Evolutionary conservation across 1,140 invertebrate genomes (phyloP), one percentile per base, ranked within the genome.

Genomic region (Tetragnatha versicolor): DNA sequence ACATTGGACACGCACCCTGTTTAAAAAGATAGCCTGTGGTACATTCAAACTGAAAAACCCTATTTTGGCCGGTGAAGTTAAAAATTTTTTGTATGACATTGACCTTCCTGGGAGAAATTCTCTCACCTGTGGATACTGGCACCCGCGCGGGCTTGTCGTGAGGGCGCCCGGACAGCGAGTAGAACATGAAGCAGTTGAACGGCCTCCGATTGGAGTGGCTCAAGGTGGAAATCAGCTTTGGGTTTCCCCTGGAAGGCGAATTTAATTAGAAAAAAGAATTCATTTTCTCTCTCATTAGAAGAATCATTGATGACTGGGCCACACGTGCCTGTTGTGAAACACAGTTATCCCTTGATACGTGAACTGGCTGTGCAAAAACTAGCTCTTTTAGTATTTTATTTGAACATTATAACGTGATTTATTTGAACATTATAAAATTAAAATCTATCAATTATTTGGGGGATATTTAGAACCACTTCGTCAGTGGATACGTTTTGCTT

Each of bases 131-230:
- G 20, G 75, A 77, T 22, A 29, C 37, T 20, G 75, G 75, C 29
- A 68, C 51, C 7, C 1, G 17, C 4, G 3, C 10, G 6, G 75
- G 75, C 12, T 9, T 22, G 29, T 27, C 63, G 12, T 55, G 20
- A 3, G 75, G 61, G 27, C 53, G 60, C 9, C 45, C 75, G 17
- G 51, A 55, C 27, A 77, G 47, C 5, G 75, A 77, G 3, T 66
- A 66, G 10, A 77, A 55, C 63, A 68, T 39, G 35, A 45, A 77
- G 22, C 75, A 77, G n/a, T 77, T 77, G 29, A 77, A 77, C 3
- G 75, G 61, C 12, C 49, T 31, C 9, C 25, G 39, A 6, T 66
- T 33, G 14, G 75, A 77, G 17, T 66, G 63, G 27, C 75, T 77
- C n/a, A 66, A 55, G 2, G 61, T 35, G 5, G 60, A 45, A 7